A percentile compares a stretch with the other conserved stretches of the same genome.
These are phyloP conservation scores for Cebus imitator DNA, from an alignment of 2,113 vertebrate genomes.

Conservation along the genomic window DNA sequence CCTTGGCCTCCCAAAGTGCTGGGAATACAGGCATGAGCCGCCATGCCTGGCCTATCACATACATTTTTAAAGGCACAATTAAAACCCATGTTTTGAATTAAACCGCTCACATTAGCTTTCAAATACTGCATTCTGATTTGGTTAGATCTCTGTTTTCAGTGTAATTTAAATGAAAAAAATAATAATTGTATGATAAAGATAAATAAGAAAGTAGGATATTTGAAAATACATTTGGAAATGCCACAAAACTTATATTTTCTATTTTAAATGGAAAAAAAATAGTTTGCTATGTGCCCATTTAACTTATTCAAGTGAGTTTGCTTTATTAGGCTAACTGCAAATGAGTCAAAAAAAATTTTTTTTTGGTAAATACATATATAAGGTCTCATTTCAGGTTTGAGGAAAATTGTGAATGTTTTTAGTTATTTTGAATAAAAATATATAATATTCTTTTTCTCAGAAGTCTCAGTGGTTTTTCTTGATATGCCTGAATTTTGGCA, in stretches of 20 bases:
- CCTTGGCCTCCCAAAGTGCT: too few species aligned
- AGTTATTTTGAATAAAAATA: background rate
- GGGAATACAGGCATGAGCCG: too few species aligned
- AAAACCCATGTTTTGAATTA: background rate
- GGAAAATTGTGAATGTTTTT: background rate
- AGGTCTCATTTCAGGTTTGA: conserved; percentile 8
- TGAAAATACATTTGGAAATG: background rate
- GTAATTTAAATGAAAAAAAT: conserved; percentile 14
- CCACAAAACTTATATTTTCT: background rate
- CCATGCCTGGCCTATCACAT: background rate
- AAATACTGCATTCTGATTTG: conserved; percentile 1
- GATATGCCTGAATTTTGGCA: conserved; percentile 16
- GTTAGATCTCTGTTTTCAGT: background rate
- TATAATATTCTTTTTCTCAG: background rate
- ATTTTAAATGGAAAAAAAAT: conserved; percentile 5
- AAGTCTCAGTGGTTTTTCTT: background rate
- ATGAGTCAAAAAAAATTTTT: background rate
- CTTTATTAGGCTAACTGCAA: background rate
- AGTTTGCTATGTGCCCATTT: background rate
- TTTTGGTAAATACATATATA: background rate
- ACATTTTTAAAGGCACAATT: background rate
- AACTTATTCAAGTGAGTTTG: background rate
- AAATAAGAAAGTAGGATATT: background rate
- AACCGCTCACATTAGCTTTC: background rate
- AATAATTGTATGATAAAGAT: background rate